A percentile compares a stretch with the other conserved stretches of the same genome.
Conservation (phyloP, 2,888 invertebrate genomes). For the Chaetogeoica ovagalla region DNA sequence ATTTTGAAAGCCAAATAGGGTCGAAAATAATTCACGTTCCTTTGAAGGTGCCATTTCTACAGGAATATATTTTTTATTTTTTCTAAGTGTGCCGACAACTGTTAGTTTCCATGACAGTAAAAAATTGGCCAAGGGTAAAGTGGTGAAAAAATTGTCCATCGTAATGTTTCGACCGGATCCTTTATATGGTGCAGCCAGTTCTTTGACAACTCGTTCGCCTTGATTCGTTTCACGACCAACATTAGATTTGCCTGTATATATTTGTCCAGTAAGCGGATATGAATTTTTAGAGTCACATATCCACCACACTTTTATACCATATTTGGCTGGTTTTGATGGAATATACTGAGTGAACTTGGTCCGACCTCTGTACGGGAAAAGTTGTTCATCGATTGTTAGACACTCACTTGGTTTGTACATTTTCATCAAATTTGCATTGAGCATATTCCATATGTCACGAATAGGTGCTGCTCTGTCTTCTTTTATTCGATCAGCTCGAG, state of each 20-base stretch:
- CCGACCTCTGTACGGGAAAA: constrained; percentile 20
- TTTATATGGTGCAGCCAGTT: constrained; percentile 18
- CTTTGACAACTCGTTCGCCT: constrained; percentile 23
- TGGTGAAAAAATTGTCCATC: constrained; percentile 5
- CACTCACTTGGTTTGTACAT: neutral
- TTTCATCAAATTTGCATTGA: constrained; percentile 8
- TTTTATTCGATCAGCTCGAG: neutral
- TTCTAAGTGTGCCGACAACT: constrained; percentile 54
- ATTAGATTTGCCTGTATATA: constrained; percentile 14
- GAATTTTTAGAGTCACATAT: constrained; percentile 22
- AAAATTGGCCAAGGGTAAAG: neutral
- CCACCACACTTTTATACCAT: constrained; percentile 31
- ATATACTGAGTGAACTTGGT: neutral
- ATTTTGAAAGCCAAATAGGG: constrained; percentile 57
- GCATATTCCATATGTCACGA: constrained; percentile 10
- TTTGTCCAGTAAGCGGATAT: neutral
- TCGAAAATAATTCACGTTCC: constrained; percentile 55
- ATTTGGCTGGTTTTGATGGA: constrained; percentile 1
- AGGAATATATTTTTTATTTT: constrained; percentile 57
- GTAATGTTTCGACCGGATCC: constrained; percentile 23
- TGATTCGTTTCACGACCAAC: constrained; percentile 11
- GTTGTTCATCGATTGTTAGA: constrained; percentile 16
- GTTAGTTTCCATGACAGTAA: constrained; percentile 44
- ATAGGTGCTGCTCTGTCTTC: constrained; percentile 3
- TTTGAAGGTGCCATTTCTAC: constrained; percentile 56